Evolutionary conservation across 1,140 invertebrate species (phyloP).

Genomic region (Leptopilina clavipes): DNA sequence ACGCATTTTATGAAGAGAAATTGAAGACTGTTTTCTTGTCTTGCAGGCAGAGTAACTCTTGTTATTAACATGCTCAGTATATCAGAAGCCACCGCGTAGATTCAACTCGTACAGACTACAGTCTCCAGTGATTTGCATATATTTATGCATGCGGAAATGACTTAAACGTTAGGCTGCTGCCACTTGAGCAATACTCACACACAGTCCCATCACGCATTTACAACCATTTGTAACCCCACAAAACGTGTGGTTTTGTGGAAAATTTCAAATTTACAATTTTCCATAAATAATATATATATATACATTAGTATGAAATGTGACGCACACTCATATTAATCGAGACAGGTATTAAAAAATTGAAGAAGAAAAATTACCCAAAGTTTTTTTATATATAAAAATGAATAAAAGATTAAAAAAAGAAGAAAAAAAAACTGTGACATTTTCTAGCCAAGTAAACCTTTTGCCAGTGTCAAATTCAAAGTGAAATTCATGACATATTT

Average conservation of each 20-base stretch:
- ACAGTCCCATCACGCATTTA: background rate
- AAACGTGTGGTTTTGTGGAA: background rate
- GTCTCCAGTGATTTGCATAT: slow-evolving; percentile 19
- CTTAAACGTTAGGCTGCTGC: slow-evolving; percentile 4
- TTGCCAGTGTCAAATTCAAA: too few species aligned
- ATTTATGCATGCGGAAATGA: slow-evolving; percentile 29
- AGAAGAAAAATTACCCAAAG: too few species aligned
- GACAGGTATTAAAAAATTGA: too few species aligned
- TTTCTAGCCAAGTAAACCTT: too few species aligned
- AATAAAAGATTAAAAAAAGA: too few species aligned
- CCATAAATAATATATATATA: background rate
- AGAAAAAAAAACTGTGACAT: too few species aligned
- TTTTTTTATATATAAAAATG: background rate
- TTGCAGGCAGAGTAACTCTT: background rate
- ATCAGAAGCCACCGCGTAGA: background rate
- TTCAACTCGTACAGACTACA: background rate
- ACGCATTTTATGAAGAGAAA: background rate
- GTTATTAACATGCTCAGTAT: background rate
- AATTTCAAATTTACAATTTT: background rate
- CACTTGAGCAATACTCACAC: background rate
- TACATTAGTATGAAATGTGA: too few species aligned
- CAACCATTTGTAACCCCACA: background rate
- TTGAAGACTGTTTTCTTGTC: background rate
- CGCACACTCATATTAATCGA: too few species aligned
- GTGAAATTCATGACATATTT: background rate